Base-by-base conservation (phyloP, 2,888 invertebrate genomes). In the Mesoligia furuncula region DNA sequence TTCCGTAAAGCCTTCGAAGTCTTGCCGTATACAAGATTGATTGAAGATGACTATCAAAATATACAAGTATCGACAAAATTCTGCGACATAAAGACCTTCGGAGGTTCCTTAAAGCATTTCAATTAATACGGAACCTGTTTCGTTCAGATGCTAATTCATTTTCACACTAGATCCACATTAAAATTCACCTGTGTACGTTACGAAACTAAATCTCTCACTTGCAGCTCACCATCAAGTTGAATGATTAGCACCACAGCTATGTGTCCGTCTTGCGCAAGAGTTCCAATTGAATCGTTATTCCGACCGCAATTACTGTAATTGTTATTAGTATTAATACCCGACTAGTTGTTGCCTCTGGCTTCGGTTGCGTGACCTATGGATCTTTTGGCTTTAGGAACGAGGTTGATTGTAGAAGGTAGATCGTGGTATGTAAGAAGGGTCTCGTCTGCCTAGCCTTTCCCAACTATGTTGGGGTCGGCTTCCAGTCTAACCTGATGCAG, bases 221-320 rank as follows among this genome's bases (percentile, higher is more conserved):
- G 6, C 75, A 79, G 64, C 70, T 74, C 31, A 81, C 77, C 75
- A 67, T 70, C 67, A 73, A 75, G 62, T 59, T 65, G 13, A 71
- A 61, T 70, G 79, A 79, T 87, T 80, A 83, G 70, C 83, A 70
- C 70, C 57, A 24, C 54, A n/a, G 42, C 61, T n/a, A 31, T 15
- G 62, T 70, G 74, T 48, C 70, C 48, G 13, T 42, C 59, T 84
- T 88, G 80, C 83, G 75, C 77, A 85, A 87, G 85, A 80, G 82
- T 80, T 36, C 64, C 75, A 84, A 87, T 89, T 80, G 84, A 79
- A 83, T 85, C 81, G 85, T 88, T 85, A 83, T 79, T 78, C 79
- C 67, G 54, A 72, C 77, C 76, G 86, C 84, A 84, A 90, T 90
- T 84, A 88, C 71, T 77, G 62, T 87, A 81, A 90, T 88, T 84